Base-by-base conservation (phyloP, 1,140 invertebrate species). In the Eueides isabella region DNA sequence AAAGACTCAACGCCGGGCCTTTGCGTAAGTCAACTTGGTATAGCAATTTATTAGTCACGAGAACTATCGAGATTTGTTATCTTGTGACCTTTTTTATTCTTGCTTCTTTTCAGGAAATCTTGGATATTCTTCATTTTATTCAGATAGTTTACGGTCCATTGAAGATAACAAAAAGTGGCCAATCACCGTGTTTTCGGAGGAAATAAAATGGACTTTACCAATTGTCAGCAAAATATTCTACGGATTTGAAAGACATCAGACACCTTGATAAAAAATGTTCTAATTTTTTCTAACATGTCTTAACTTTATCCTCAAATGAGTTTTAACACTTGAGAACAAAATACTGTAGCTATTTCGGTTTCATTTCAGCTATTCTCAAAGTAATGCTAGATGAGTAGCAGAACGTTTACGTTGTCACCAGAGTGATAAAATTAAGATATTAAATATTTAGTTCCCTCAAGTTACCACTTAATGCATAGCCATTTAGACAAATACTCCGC, bases 121-220 rank as follows among this genome's bases (percentile, higher is more conserved):
- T 55, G 19, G 19, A 55, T 55, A 55, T 55, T 55, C 23, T 19
- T 26, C 23, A 55, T 23, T 55, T 55, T 55, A 55, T 55, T 55
- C 48, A 26, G 19, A 55, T 55, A 55, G 48, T 55, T 55, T 55
- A 55, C 48, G 48, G 48, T 55, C 48, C 23, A 55, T 55, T 55
- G 48, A 23, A 55, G 48, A 55, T 55, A 55, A 23, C 44, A 55
- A 55, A 55, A 55, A 55, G 19, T 23, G 48, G 48, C 48, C 19
- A 55, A 12, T 55, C 48, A 55, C 9, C 9, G 48, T 55, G 19
- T 55, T 55, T 55, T 55, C 11, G 19, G 23, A 23, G 41, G 41
- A 55, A 55, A 55, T 23, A 55, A 55, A 55, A 26, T 55, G 19
- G 44, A 55, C 4, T 26, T 48, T 23, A 55, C 19, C 1, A 55